Base-by-base conservation (phyloP, 1,140 invertebrate genomes). In the Megalonaias nervosa region DNA sequence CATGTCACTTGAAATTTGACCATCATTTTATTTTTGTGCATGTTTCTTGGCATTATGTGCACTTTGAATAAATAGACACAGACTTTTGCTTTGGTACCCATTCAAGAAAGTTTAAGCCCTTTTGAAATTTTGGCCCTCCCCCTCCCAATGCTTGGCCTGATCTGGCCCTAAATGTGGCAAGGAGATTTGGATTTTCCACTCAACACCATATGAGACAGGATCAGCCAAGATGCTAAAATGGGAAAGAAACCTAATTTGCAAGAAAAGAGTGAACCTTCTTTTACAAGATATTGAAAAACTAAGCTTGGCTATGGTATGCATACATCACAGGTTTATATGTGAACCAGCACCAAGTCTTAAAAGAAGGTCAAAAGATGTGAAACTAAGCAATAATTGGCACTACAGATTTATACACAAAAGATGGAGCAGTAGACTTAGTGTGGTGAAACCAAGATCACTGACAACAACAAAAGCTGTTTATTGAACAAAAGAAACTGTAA, bases 171-270 rank as follows among this genome's bases (percentile, higher is more conserved):
- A 26, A 60, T 38, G 70, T 58, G 2, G 58, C 70, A 62, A 26
- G 26, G 19, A 21, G 60, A 12, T 71, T 62, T 62, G 70, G 19
- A 31, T 58, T 71, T 15, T 59, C 70, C 12, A 38, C 17, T n/a
- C 60, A 14, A 26, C 26, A 26, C 26, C 14, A 55, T 71, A 48
- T 55, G 60, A 15, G 70, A 60, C n/a, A 71, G 62, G 16, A 60
- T 61, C 31, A 12, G 38, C 55, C 3, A 21, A 14, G 23, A 38
- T 6, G n/a, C 19, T 62, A 31, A 21, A 56, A 64, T 38, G 26
- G 62, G 60, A 65, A 73, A 73, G 55, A 17, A 56, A 48, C 71
- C 11, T 38, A 64, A 11, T 73, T 62, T 38, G 15, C 71, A 73
- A 3, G 16, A 19, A 38, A 26, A 19, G 60, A 73, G 26, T 21